Base-by-base conservation (phyloP, 1,140 invertebrate genomes). In the Scaptomyza montana region DNA sequence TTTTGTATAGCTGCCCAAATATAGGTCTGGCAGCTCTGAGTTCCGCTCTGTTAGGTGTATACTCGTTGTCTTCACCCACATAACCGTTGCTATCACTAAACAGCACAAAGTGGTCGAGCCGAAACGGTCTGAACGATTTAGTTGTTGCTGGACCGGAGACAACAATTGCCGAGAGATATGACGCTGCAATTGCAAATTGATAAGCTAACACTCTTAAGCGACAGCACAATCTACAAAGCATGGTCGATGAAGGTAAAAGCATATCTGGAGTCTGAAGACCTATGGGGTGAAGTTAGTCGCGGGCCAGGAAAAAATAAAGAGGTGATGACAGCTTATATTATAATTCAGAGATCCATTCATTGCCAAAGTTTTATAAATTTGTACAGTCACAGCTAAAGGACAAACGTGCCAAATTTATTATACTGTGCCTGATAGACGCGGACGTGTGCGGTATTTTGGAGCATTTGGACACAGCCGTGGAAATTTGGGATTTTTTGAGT, bases 201-300 rank as follows among this genome's bases (percentile, higher is more conserved):
- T 46, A 91, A 91, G 43, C 76, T 91, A 8, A 91, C 82, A 50
- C 21, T 1, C 21, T 2, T 2, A 1, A 2, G 21, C 90, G 90
- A 46, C 46, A 91, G 55, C 90, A 91, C 50, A 91, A 91, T 2
- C 53, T 91, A 91, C 45, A 91, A 91, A 55, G 82, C 86, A 10
- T 91, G 90, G 90, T 91, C 90, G 13, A 91, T 91, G 90, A 91
- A 90, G 28, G 80, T 91, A 39, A 76, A 90, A 8, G 90, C 90
- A 0, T 91, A 91, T 86, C 47, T 91, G 45, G 90, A 91, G 73
- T 85, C 86, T 10, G 90, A 91, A 45, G 82, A 91, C 62, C 75
- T 91, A 1, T 91, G 90, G 90, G 72, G 54, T 2, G 86, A 90
- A 19, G 90, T 91, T 7, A 86, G 91, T 30, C 81, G 57, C 69